phyloP scores from a whole-genome alignment of 1,140 invertebrate species.

The Portunus trituberculatus region DNA sequence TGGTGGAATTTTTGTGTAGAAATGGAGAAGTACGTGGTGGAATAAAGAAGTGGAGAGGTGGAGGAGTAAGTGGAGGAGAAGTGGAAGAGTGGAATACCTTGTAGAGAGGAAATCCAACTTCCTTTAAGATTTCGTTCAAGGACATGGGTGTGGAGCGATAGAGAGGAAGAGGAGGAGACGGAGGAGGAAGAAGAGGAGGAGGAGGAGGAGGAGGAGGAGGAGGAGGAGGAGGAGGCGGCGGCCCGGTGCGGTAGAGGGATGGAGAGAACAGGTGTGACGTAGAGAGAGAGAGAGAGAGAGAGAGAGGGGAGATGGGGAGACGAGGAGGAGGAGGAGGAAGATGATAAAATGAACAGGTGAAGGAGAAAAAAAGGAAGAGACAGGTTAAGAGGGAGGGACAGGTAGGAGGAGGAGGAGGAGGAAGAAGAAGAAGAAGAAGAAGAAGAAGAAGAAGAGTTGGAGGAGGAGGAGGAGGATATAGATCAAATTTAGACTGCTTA shows the following conservation, averaged over 20 bases:
- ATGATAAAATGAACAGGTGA: no score
- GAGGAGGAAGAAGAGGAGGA: background rate
- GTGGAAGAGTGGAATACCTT: background rate
- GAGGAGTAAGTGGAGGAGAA: background rate
- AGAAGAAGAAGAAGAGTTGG: background rate
- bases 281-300: background rate
- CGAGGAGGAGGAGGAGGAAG: background rate
- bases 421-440: background rate
- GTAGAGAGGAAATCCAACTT: no score
- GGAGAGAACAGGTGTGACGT: background rate
- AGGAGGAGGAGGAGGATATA: background rate
- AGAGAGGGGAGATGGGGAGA: background rate
- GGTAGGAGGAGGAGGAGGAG: background rate
- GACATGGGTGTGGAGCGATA: no score
- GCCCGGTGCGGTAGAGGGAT: background rate
- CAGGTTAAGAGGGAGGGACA: background rate
- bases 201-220: conserved; percentile 3
- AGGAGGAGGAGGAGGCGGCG: background rate
- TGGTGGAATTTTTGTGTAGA: no score
- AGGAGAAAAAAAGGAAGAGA: background rate
- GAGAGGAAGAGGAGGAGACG: background rate
- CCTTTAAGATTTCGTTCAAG: no score
- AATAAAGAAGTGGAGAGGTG: background rate
- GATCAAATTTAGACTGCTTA: background rate
- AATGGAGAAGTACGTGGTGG: background rate